These are phyloP conservation scores for Vulpes ferrilata DNA, from an alignment of 2,113 vertebrate genomes.

Conservation along the genomic window DNA sequence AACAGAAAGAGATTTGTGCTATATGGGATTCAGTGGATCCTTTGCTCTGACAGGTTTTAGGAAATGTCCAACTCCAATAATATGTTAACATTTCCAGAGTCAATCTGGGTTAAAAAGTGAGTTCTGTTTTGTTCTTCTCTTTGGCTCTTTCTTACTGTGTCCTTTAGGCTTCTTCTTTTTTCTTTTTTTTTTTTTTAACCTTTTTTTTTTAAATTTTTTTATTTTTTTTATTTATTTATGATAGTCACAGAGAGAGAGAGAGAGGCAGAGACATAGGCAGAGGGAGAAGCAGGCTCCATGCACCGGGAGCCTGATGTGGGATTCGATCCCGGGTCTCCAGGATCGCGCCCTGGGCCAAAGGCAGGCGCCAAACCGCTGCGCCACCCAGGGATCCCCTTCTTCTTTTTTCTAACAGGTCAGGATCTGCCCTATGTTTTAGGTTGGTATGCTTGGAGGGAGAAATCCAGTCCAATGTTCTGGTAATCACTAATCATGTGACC, in stretches of 20 bases:
- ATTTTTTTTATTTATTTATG: no score
- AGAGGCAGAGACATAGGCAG: no score
- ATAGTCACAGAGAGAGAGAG: no score
- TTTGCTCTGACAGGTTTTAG: neutral
- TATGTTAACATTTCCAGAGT: neutral
- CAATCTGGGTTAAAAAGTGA: neutral
- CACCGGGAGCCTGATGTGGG: no score
- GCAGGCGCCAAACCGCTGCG: no score
- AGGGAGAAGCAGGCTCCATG: no score
- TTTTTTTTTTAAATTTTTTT: no score
- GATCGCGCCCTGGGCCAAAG: no score
- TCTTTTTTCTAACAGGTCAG: neutral
- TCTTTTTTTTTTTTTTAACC: no score
- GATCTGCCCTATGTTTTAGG: neutral
- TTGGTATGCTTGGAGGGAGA: neutral
- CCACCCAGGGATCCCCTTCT: no score
- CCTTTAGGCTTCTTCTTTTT: neutral
- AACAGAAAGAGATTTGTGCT: neutral
- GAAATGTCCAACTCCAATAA: neutral
- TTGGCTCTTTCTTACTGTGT: neutral
- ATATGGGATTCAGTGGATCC: neutral
- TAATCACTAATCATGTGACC: neutral
- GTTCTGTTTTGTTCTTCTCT: neutral
- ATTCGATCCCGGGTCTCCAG: no score
- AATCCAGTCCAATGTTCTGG: neutral